Base-by-base conservation (phyloP, 2,888 invertebrate species). In the Cetonia aurata region DNA sequence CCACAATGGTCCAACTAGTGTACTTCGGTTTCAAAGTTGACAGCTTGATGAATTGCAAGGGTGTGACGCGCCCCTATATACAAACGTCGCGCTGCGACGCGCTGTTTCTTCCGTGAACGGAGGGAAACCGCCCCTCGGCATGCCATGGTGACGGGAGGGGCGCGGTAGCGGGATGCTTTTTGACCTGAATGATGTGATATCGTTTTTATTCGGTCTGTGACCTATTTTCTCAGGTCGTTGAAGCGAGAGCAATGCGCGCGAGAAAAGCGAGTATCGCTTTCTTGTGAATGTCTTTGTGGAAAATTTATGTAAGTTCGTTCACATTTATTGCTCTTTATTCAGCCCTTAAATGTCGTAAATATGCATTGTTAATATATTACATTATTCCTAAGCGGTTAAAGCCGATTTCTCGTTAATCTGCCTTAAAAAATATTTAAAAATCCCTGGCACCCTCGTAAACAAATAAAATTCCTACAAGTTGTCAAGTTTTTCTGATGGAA, bases 1-100 rank as follows among this genome's bases (percentile, higher is more conserved):
- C 66, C 66, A 55, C 66, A 66, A 66, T 66, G 52, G 66, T 66
- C 53, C 53, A 66, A 37, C 66, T 66, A 66, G 66, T 53, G 66
- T 55, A 52, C 53, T 66, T 66, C 66, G 48, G 66, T 66, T 66
- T 66, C 50, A 42, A 66, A 66, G 66, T 66, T 66, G 66, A 66
- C 66, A 66, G 66, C 41, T 53, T 66, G 66, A 66, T 66, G 66
- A 66, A 66, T 66, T 53, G 66, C 42, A 66, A 41, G 66, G 66
- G 66, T 66, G 50, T 53, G 52, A 66, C 50, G 53, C 53, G 37
- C 53, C 66, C 66, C 52, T 59, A 42, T 44, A 31, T 59, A 59
- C 59, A 10, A 41, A 42, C 59, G 44, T 59, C 59, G 44, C 13
- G 59, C 44, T 59, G 44, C 59, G 59, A 12, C 59, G 59, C 42